A percentile compares a stretch with the other conserved stretches of the same genome.
Evolutionary conservation across 2,888 invertebrate species (phyloP).

Genomic region (Andrena praecox): DNA sequence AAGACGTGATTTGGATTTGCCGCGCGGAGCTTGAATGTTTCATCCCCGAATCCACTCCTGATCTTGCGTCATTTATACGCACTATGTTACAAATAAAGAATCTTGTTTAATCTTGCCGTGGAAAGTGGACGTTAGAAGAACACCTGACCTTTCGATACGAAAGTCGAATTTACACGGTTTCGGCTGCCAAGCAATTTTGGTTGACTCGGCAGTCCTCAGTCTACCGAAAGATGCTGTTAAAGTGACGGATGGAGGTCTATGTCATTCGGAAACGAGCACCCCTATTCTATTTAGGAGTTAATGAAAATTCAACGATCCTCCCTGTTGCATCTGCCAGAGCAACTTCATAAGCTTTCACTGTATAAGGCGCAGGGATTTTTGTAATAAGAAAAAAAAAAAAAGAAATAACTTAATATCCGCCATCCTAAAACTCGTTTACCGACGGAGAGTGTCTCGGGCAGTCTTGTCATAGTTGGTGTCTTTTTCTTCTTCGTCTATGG

Average conservation of each 20-base stretch:
- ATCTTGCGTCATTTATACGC: constrained; percentile 5
- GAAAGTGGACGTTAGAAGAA: background rate
- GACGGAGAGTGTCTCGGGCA: constrained; percentile 52
- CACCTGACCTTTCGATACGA: background rate
- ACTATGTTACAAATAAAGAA: constrained; percentile 8
- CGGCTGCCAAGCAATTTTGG: background rate
- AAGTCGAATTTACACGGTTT: background rate
- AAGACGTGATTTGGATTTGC: constrained; percentile 12
- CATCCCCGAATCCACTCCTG: background rate
- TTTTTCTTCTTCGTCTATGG: constrained; percentile 52
- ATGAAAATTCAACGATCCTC: constrained; percentile 52
- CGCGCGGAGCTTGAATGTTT: constrained; percentile 18
- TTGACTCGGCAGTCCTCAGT: constrained; percentile 2
- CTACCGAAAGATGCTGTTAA: background rate
- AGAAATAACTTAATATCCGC: constrained; percentile 62
- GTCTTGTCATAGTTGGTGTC: constrained; percentile 56
- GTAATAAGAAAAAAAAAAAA: constrained; percentile 10
- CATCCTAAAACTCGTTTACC: constrained; percentile 49
- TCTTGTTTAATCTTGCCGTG: constrained; percentile 1
- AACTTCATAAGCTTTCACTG: constrained; percentile 44
- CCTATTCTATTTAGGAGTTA: constrained; percentile 29
- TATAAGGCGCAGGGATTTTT: constrained; percentile 50
- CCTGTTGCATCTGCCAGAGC: constrained; percentile 25
- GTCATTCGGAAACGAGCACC: constrained; percentile 24
- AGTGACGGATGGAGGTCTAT: background rate